A percentile compares a stretch with the other conserved stretches of the same genome.
Evolutionary conservation across 2,888 invertebrate species (phyloP).

Genomic region (Laothoe populi): DNA sequence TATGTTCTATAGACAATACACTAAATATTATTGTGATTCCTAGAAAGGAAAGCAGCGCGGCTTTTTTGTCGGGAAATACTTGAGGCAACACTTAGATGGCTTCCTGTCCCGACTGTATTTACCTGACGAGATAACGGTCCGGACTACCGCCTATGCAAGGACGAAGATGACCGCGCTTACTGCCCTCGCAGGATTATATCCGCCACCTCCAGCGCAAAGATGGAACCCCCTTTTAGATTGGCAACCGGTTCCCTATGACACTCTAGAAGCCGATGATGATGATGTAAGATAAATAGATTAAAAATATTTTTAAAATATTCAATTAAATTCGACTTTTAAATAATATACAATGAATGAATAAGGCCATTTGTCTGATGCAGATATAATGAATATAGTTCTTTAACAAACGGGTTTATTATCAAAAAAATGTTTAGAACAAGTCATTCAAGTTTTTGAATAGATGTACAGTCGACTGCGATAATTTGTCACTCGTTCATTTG

Average conservation of each 20-base stretch:
- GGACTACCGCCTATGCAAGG: constrained; percentile 88
- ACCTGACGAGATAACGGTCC: constrained; percentile 75
- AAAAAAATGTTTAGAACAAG: neutral
- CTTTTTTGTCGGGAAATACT: constrained; percentile 74
- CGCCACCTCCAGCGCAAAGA: constrained; percentile 80
- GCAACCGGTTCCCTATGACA: constrained; percentile 88
- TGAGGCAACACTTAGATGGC: constrained; percentile 73
- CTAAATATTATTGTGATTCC: constrained; percentile 24
- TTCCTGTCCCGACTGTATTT: constrained; percentile 76
- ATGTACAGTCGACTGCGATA: no score
- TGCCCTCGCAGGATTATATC: constrained; percentile 88
- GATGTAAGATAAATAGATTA: constrained; percentile 62
- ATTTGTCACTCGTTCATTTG: no score
- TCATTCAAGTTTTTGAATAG: constrained; percentile 1
- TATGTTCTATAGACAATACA: neutral
- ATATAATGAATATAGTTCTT: neutral
- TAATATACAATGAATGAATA: neutral
- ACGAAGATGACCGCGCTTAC: constrained; percentile 90
- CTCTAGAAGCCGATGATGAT: constrained; percentile 60
- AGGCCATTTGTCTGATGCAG: constrained; percentile 6
- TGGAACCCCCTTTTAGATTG: constrained; percentile 86
- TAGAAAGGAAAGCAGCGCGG: constrained; percentile 83
- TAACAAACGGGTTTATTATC: neutral
- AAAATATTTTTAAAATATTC: neutral
- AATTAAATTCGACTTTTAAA: neutral